These are phyloP conservation scores for Heliconius hortense DNA, from an alignment of 2,888 invertebrate species.

Conservation along the genomic window DNA sequence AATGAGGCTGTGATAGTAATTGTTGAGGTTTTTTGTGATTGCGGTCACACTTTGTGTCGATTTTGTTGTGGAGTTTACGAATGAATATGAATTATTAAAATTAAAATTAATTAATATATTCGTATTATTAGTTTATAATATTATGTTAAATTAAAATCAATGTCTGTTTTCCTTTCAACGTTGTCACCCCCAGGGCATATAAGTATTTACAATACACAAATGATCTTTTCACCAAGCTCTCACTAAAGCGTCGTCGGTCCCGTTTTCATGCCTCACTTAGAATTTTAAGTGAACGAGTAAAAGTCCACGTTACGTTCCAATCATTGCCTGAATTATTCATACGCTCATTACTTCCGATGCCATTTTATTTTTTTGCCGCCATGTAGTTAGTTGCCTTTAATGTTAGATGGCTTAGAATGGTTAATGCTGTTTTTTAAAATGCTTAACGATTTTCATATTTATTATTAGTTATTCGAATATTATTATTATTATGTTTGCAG, in stretches of 20 bases:
- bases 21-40: neutral
- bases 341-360: conserved; percentile 63
- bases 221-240: conserved; percentile 35
- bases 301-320: conserved; percentile 59
- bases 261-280: conserved; percentile 49
- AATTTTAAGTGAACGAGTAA: conserved; percentile 59
- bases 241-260: conserved; percentile 35
- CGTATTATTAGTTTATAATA: neutral
- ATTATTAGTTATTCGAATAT: conserved; percentile 22
- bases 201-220: conserved; percentile 17
- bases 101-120: too few relatives aligned
- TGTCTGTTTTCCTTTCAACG: neutral
- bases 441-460: conserved; percentile 20
- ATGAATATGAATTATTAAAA: too few relatives aligned
- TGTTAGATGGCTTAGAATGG: conserved; percentile 48
- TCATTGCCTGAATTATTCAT: conserved; percentile 67
- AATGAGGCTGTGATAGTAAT: conserved; percentile 35
- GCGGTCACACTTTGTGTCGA: too few relatives aligned
- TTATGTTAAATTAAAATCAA: neutral
- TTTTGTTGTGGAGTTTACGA: too few relatives aligned
- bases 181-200: conserved; percentile 17
- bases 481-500: conserved; percentile 54
- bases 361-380: conserved; percentile 53
- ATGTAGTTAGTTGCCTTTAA: conserved; percentile 49
- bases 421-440: conserved; percentile 34